Base-by-base conservation (phyloP, 2,888 invertebrate genomes). In the Oligia strigilis region DNA sequence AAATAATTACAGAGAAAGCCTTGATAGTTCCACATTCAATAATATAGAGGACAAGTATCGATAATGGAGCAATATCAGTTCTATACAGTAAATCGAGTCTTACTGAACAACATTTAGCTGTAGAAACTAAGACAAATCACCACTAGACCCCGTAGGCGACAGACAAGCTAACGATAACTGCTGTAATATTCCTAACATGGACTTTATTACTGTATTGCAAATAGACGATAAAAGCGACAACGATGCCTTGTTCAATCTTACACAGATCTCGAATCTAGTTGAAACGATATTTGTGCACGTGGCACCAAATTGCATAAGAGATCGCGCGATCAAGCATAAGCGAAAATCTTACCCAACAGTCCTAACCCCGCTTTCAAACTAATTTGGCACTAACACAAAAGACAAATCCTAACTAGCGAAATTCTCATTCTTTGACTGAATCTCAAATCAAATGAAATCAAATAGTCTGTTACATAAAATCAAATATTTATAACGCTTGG, bases 401-500 rank as follows among this genome's bases (percentile, higher is more conserved):
- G 88, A 81, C 82, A 85, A 29, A 81, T 77, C 77, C 58, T 82
- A 87, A 85, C 85, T 64, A 81, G 66, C 66, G n/a, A 81, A 85
- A 81, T 81, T 60, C 87, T 23, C 74, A 84, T 87, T 73, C 62
- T 85, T 85, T 73, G 77, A 70, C 81, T 81, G 86, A 85, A 85
- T 84, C 78, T 86, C 83, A 84, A 90, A 90, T 88, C 90, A 89
- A 90, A 88, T 90, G 83, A 89, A 92, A 92, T 92, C 89, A 91
- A 92, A 92, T 89, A 87, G 91, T 81, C 86, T 80, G 85, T 87
- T 86, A 87, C 88, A 91, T 90, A 86, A 91, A 91, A 93, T 93
- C 93, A 92, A 94, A 93, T 92, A 93, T 94, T 94, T 93, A 93
- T 93, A 92, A 89, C 91, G 85, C 77, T 93, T 94, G 94, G 94